Conservation (phyloP, 2,797 vertebrate species). For the Rhinogobio ventralis region DNA sequence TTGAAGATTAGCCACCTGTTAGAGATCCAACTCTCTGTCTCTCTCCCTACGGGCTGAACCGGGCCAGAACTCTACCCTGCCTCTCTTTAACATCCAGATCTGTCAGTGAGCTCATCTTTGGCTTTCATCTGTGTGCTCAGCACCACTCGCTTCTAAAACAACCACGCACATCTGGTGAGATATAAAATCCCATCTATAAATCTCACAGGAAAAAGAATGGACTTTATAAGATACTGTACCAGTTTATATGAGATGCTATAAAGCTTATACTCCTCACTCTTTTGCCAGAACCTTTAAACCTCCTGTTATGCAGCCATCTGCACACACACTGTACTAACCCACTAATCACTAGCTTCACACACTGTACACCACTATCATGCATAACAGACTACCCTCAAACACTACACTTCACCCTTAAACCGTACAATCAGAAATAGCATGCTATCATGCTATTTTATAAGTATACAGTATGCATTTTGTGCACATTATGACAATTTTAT, state of each 20-base stretch:
- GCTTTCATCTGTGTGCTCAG: conserved; percentile 49
- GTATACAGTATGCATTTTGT: not conserved
- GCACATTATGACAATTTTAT: not conserved
- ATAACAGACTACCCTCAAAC: not conserved
- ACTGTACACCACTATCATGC: not conserved
- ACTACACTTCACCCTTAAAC: not conserved
- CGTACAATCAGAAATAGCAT: conserved; percentile 7
- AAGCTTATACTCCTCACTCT: conserved; percentile 35
- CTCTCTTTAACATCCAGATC: conserved; percentile 42
- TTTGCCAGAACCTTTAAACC: conserved; percentile 55
- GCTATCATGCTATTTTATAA: not conserved
- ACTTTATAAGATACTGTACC: conserved; percentile 54
- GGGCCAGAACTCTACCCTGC: conserved; percentile 43
- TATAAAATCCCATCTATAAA: conserved; percentile 63
- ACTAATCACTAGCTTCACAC: conserved; percentile 8
- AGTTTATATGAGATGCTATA: conserved; percentile 59
- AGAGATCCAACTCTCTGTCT: conserved; percentile 49
- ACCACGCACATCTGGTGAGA: conserved; percentile 64
- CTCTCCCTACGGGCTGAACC: conserved; percentile 33
- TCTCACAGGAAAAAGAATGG: conserved; percentile 59
- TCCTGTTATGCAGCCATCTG: conserved; percentile 43
- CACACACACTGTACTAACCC: conserved; percentile 32
- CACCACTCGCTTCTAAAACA: conserved; percentile 50
- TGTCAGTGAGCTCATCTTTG: conserved; percentile 62
- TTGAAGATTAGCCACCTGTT: conserved; percentile 66